phyloP scores from a whole-genome alignment of 1,140 invertebrate species.

The Drosophila miranda region DNA sequence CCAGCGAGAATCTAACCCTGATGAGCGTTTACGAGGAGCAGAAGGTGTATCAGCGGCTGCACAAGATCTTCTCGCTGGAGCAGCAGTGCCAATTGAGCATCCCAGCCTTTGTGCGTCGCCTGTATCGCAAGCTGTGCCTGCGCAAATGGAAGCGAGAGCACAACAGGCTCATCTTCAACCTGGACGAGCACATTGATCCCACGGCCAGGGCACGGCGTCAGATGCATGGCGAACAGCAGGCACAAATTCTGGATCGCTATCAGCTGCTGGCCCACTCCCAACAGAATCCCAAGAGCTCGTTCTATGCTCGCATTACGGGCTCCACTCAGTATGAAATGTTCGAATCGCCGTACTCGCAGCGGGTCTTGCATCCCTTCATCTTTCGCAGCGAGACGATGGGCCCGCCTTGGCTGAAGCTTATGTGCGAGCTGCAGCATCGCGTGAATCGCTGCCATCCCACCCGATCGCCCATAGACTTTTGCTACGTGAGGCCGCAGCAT shows the following conservation, averaged over 20 bases:
- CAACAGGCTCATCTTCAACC: constrained; percentile 84
- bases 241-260: constrained; percentile 83
- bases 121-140: constrained; percentile 85
- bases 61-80: constrained; percentile 54
- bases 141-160: constrained; percentile 85
- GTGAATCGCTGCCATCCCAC: constrained; percentile 74
- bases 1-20: constrained; percentile 49
- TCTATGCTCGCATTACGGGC: constrained; percentile 64
- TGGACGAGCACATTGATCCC: constrained; percentile 82
- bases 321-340: constrained; percentile 72
- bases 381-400: constrained; percentile 63
- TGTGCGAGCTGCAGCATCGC: constrained; percentile 71
- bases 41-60: constrained; percentile 83
- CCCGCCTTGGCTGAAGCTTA: constrained; percentile 78
- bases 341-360: constrained; percentile 73
- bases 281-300: constrained; percentile 50
- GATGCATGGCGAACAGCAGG: constrained; percentile 49
- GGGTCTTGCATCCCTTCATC: constrained; percentile 78
- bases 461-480: constrained; percentile 89
- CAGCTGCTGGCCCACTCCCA: constrained; percentile 60
- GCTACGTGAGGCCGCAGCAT: constrained; percentile 93
- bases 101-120: constrained; percentile 81
- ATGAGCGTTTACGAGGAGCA: constrained; percentile 86
- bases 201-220: constrained; percentile 28
- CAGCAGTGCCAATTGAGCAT: constrained; percentile 57